These are phyloP conservation scores for Agonum fuliginosum DNA, from an alignment of 2,888 invertebrate species.

Conservation along the genomic window DNA sequence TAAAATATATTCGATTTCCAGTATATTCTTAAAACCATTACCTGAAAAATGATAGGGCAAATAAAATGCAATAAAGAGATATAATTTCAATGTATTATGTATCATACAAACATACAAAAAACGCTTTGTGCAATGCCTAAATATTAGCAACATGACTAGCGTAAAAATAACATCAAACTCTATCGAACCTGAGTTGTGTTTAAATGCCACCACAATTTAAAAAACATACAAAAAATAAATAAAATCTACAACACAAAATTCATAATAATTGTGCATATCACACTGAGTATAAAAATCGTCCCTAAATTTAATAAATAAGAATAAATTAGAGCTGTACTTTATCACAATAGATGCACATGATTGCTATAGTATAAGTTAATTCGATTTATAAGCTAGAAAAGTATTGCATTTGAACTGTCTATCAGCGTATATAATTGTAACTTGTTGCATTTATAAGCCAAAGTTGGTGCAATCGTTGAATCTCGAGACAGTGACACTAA, in stretches of 20 bases:
- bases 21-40: neutral
- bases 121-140: conserved; percentile 52
- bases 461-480: conserved; percentile 19
- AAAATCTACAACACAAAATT: conserved; percentile 26
- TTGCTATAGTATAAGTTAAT: conserved; percentile 36
- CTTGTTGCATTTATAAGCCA: conserved; percentile 26
- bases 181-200: conserved; percentile 52
- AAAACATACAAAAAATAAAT: conserved; percentile 36
- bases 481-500: conserved; percentile 21
- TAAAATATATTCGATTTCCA: no score
- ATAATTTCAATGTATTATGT: conserved; percentile 57
- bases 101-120: conserved; percentile 58
- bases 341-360: conserved; percentile 50
- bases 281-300: conserved; percentile 18
- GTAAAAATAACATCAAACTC: conserved; percentile 53
- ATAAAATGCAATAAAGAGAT: conserved; percentile 5
- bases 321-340: conserved; percentile 37
- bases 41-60: neutral
- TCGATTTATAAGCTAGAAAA: conserved; percentile 27
- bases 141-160: conserved; percentile 58
- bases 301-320: conserved; percentile 37
- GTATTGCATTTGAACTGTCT: conserved; percentile 38
- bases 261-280: conserved; percentile 49
- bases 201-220: conserved; percentile 52
- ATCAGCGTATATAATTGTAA: conserved; percentile 27